Percentiles rank a stretch among this genome's conserved stretches.
These are phyloP conservation scores for Suncus etruscus DNA, from an alignment of 2,113 vertebrate species.

Conservation along the genomic window DNA sequence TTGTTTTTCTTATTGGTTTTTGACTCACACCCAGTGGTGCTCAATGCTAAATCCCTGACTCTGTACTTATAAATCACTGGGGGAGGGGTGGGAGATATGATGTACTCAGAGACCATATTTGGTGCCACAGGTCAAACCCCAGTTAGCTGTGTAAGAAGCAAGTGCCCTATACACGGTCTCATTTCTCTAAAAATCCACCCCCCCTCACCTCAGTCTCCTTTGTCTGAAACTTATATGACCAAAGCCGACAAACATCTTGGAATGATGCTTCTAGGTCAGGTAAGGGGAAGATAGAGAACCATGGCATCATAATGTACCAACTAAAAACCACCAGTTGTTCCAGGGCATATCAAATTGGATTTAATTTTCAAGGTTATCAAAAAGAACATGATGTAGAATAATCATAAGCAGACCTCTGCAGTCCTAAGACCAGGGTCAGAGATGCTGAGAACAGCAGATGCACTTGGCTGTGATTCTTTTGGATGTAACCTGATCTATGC, in stretches of 20 bases:
- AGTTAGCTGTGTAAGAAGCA: too few relatives aligned
- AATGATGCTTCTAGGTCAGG: not conserved
- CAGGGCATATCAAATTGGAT: not conserved
- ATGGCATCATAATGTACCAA: not conserved
- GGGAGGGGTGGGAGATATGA: too few relatives aligned
- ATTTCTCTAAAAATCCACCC: too few relatives aligned
- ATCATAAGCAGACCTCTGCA: not conserved
- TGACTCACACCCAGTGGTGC: too few relatives aligned
- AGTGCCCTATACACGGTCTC: too few relatives aligned
- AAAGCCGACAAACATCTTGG: not conserved
- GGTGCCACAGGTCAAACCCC: too few relatives aligned
- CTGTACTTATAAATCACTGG: too few relatives aligned
- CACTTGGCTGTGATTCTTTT: not conserved
- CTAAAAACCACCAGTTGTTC: not conserved
- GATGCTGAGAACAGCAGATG: not conserved
- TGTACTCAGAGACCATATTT: too few relatives aligned
- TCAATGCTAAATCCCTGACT: too few relatives aligned
- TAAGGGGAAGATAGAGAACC: not conserved
- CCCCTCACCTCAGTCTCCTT: not conserved
- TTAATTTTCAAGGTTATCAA: conserved; percentile 20
- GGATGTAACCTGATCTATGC: not conserved
- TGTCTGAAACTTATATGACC: conserved; percentile 13
- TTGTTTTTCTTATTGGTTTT: too few relatives aligned
- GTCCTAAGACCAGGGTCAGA: not conserved
- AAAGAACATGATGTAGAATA: not conserved